Percentiles rank a stretch among this genome's conserved stretches.
These are phyloP conservation scores for Lithophane socia DNA, from an alignment of 2,888 invertebrate species.

Conservation along the genomic window DNA sequence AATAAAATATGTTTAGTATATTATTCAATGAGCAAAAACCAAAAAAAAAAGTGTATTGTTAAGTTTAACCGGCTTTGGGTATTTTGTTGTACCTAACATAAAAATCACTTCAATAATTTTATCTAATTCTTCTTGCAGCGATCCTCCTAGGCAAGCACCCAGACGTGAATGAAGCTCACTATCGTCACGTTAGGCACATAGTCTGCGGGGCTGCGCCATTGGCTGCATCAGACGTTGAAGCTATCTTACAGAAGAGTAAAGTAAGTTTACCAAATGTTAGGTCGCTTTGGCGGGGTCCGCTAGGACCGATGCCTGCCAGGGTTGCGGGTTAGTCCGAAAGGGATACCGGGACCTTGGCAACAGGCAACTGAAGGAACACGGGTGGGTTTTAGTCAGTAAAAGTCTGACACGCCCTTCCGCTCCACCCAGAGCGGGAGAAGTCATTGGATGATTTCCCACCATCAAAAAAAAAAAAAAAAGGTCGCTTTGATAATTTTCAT, in stretches of 20 bases:
- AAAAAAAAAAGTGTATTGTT: neutral
- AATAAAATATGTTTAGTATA: neutral
- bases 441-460: no score
- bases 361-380: no score
- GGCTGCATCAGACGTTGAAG: constrained; percentile 80
- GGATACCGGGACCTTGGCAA: no score
- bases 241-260: constrained; percentile 81
- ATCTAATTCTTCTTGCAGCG: constrained; percentile 73
- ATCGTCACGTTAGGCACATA: constrained; percentile 77
- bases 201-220: constrained; percentile 85
- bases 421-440: no score
- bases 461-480: no score
- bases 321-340: no score
- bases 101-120: neutral
- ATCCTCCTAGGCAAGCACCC: constrained; percentile 87
- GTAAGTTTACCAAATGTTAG: constrained; percentile 68
- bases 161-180: constrained; percentile 81
- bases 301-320: no score
- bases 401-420: no score
- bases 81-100: neutral
- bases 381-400: no score
- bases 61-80: neutral
- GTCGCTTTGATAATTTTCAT: no score
- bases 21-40: neutral
- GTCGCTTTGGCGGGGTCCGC: no score